Conservation (phyloP, 2,888 invertebrate species). For the Andrena bicolor region DNA sequence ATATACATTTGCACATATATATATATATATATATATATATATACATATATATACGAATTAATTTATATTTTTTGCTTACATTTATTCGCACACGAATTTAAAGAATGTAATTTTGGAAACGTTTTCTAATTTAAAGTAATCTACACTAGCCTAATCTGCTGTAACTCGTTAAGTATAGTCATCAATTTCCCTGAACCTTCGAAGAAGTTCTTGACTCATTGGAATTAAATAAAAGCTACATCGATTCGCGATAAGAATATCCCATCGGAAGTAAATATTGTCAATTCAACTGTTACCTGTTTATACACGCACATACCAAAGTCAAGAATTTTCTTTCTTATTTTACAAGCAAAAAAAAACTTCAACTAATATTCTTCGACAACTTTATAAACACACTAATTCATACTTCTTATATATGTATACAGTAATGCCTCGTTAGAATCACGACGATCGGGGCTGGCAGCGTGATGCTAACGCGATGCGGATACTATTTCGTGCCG, state of each 20-base stretch:
- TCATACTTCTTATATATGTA: slow-evolving; percentile 22
- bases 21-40: slow-evolving; percentile 34
- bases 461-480: too few relatives aligned
- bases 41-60: slow-evolving; percentile 36
- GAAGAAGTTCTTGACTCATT: slow-evolving; percentile 38
- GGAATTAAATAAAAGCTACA: slow-evolving; percentile 33
- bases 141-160: slow-evolving; percentile 53
- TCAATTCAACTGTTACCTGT: slow-evolving; percentile 38
- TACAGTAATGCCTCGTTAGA: too few relatives aligned
- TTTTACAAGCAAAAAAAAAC: neutral
- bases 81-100: slow-evolving; percentile 51
- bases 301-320: slow-evolving; percentile 15
- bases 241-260: slow-evolving; percentile 23
- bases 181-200: slow-evolving; percentile 73
- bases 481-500: too few relatives aligned
- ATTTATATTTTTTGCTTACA: slow-evolving; percentile 48
- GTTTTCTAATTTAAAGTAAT: slow-evolving; percentile 49
- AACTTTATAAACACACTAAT: slow-evolving; percentile 23
- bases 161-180: slow-evolving; percentile 48
- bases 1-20: slow-evolving; percentile 28
- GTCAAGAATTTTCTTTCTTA: slow-evolving; percentile 1
- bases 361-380: neutral
- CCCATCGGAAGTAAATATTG: slow-evolving; percentile 30
- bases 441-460: too few relatives aligned
- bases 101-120: slow-evolving; percentile 30